Evolutionary conservation across 2,888 invertebrate genomes (phyloP).

Genomic region (Andricus quercusramuli): DNA sequence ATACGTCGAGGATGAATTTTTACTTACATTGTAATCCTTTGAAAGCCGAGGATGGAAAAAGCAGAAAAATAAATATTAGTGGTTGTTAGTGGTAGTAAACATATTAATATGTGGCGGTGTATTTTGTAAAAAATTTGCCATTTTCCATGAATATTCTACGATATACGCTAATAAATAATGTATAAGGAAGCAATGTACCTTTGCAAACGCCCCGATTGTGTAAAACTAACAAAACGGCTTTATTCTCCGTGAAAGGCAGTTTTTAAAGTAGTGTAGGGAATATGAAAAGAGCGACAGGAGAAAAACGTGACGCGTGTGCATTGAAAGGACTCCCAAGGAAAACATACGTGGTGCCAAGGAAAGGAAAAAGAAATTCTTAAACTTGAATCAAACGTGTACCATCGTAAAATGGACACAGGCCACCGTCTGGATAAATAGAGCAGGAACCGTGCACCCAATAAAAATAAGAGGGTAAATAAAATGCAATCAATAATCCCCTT

Average conservation of each 20-base stretch:
- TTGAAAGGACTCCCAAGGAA: slow-evolving; percentile 33
- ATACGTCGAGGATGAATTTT: slow-evolving; percentile 44
- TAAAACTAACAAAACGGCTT: slow-evolving; percentile 54
- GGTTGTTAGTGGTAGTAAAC: not conserved
- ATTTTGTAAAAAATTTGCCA: slow-evolving; percentile 12
- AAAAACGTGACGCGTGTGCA: slow-evolving; percentile 48
- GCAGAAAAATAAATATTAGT: slow-evolving; percentile 36
- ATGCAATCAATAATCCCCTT: slow-evolving; percentile 14
- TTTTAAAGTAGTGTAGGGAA: slow-evolving; percentile 15
- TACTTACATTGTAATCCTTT: slow-evolving; percentile 78
- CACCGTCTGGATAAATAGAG: slow-evolving; percentile 45
- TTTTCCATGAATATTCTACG: not conserved
- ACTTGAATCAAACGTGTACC: slow-evolving; percentile 59
- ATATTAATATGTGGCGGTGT: not conserved
- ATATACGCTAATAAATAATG: slow-evolving; percentile 26
- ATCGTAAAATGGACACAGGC: slow-evolving; percentile 46
- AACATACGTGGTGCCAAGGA: slow-evolving; percentile 35
- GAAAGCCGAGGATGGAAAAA: slow-evolving; percentile 58
- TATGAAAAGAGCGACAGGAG: slow-evolving; percentile 43
- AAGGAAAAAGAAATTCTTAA: slow-evolving; percentile 38
- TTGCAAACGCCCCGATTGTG: slow-evolving; percentile 13
- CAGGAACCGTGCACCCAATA: not conserved
- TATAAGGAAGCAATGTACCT: slow-evolving; percentile 23
- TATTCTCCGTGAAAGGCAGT: slow-evolving; percentile 42
- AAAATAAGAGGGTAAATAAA: slow-evolving; percentile 20